Percentiles rank a stretch among this genome's conserved stretches.
Conservation (phyloP, 30 jellyfish, hydroid and myxozoan genomes). For the Aurelia sp. region DNA sequence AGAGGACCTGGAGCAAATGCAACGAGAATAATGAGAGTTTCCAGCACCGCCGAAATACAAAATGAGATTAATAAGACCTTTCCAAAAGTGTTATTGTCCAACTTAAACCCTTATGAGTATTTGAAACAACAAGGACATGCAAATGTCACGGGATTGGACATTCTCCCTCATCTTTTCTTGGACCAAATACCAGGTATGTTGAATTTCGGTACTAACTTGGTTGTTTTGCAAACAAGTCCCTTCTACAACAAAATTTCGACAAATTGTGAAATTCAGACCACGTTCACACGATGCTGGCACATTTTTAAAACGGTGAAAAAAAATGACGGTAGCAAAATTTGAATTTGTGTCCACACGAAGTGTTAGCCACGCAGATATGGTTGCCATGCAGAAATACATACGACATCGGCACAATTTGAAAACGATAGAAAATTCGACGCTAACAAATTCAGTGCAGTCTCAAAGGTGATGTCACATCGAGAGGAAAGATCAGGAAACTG, state of each 20-base stretch:
- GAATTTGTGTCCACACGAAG: no score
- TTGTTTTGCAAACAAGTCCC: background rate
- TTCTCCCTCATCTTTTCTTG: slow-evolving; percentile 21
- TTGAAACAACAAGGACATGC: slow-evolving; percentile 11
- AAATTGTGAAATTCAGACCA: no score
- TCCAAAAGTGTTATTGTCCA: slow-evolving; percentile 26
- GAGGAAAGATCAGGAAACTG: no score
- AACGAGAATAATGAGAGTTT: background rate
- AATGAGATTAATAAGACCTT: slow-evolving; percentile 4
- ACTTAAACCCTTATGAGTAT: slow-evolving; percentile 48
- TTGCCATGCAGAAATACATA: no score
- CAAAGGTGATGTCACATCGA: no score
- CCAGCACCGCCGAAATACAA: slow-evolving; percentile 6
- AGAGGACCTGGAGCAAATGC: background rate
- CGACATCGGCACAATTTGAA: no score
- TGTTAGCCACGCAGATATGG: no score
- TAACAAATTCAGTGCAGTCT: no score
- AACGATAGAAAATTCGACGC: no score
- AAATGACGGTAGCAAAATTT: no score
- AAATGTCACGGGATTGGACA: slow-evolving; percentile 19
- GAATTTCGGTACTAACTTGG: background rate
- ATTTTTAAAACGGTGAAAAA: no score
- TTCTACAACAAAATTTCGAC: background rate
- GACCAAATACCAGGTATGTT: slow-evolving; percentile 4
- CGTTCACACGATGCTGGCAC: no score